phyloP scores from a whole-genome alignment of 2,113 vertebrate genomes.

The Dolichallabes microphthalmus region DNA sequence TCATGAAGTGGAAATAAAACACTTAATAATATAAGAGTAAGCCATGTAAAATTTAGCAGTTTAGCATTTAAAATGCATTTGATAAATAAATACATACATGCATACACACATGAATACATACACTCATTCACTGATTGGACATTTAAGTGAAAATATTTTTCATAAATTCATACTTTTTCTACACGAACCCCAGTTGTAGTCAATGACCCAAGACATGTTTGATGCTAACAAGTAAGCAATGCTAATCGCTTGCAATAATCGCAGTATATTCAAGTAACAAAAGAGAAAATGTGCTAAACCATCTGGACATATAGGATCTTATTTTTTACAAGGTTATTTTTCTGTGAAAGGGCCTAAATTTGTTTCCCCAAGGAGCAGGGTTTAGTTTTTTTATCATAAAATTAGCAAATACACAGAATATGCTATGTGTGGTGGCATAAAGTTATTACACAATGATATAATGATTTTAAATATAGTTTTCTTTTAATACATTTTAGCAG shows the following conservation, averaged over 20 bases:
- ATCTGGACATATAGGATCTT: background rate
- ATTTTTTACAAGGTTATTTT: background rate
- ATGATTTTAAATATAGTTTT: background rate
- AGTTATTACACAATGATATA: background rate
- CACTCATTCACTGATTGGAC: background rate
- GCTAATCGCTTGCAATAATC: background rate
- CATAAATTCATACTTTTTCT: background rate
- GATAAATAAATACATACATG: background rate
- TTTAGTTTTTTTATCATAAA: background rate
- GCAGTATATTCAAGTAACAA: background rate
- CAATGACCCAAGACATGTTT: background rate
- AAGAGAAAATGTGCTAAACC: background rate
- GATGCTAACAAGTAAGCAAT: background rate
- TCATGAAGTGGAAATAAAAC: background rate
- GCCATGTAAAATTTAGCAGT: background rate
- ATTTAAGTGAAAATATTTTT: background rate
- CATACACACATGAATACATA: background rate
- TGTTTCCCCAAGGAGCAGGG: background rate
- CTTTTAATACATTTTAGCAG: background rate
- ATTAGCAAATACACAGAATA: background rate
- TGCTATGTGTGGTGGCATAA: background rate
- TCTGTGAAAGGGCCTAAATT: background rate
- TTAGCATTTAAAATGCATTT: conserved; percentile 10
- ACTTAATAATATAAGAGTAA: background rate
- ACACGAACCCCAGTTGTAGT: background rate